Conservation (phyloP, 92 coral and sea anemone genomes). For the Zoanthus gigantus region DNA sequence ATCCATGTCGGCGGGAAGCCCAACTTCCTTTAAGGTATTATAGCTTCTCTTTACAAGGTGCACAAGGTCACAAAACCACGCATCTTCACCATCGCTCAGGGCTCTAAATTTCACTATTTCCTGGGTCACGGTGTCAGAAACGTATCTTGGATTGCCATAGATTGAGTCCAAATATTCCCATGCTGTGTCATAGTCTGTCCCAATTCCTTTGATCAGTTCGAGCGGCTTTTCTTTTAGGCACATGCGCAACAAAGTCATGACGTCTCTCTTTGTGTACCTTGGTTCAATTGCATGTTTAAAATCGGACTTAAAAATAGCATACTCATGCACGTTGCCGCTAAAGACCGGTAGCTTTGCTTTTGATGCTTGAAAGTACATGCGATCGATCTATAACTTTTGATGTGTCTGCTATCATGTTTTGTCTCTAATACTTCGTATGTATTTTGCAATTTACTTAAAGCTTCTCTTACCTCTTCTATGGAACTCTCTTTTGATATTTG, state of each 20-base stretch:
- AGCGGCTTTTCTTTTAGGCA: no score
- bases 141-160: constrained; percentile 63
- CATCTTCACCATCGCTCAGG: constrained; percentile 48
- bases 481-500: not conserved
- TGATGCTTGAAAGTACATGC: no score
- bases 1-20: no score
- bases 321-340: not conserved
- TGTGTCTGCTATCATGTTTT: not conserved
- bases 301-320: not conserved
- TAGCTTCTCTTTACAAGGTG: constrained; percentile 55
- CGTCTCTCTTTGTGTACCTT: no score
- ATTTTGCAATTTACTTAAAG: constrained; percentile 27
- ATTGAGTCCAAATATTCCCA: constrained; percentile 70
- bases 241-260: no score
- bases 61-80: constrained; percentile 63
- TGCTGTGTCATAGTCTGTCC: constrained; percentile 63
- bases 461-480: not conserved
- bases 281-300: no score
- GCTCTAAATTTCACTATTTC: constrained; percentile 42
- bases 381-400: no score
- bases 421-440: constrained; percentile 44
- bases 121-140: constrained; percentile 61
- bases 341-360: not conserved
- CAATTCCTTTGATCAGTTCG: no score
- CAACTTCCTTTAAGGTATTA: constrained; percentile 62